phyloP scores from a whole-genome alignment of 37 sponge, comb jelly and placozoan genomes.

The Spongilla lacustris region DNA sequence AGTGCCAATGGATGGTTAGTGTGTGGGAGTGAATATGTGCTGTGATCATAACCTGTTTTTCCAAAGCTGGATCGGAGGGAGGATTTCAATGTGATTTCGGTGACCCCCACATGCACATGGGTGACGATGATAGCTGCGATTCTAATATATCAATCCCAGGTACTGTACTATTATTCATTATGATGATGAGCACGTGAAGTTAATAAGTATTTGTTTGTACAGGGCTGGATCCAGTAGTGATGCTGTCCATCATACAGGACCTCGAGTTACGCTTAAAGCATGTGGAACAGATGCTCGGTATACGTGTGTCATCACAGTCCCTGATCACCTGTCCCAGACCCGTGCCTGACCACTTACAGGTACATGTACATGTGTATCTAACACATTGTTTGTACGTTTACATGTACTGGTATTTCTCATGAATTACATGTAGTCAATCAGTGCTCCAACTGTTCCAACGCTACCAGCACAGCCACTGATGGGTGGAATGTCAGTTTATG shows the following conservation, averaged over 20 bases:
- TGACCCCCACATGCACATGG: not conserved
- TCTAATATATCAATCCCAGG: not conserved
- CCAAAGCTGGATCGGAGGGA: not conserved
- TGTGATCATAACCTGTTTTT: not conserved
- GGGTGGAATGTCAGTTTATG: too few relatives aligned
- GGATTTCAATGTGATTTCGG: not conserved
- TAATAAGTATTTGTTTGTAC: not conserved
- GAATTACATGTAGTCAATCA: too few relatives aligned
- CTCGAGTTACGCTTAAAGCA: not conserved
- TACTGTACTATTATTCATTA: not conserved
- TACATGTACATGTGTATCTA: not conserved
- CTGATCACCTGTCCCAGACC: not conserved
- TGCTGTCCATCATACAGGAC: not conserved
- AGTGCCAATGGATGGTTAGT: too few relatives aligned
- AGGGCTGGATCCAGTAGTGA: not conserved
- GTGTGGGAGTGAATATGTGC: not conserved
- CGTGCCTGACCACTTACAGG: not conserved
- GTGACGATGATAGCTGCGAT: not conserved
- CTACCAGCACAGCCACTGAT: too few relatives aligned
- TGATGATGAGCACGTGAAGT: not conserved
- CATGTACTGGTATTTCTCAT: not conserved
- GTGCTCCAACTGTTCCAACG: too few relatives aligned
- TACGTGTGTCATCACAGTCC: not conserved
- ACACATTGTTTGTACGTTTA: not conserved
- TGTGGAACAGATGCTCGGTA: not conserved